A percentile compares a stretch with the other conserved stretches of the same genome.
phyloP scores from a whole-genome alignment of 2,888 invertebrate species.

The Dryococelus australis region DNA sequence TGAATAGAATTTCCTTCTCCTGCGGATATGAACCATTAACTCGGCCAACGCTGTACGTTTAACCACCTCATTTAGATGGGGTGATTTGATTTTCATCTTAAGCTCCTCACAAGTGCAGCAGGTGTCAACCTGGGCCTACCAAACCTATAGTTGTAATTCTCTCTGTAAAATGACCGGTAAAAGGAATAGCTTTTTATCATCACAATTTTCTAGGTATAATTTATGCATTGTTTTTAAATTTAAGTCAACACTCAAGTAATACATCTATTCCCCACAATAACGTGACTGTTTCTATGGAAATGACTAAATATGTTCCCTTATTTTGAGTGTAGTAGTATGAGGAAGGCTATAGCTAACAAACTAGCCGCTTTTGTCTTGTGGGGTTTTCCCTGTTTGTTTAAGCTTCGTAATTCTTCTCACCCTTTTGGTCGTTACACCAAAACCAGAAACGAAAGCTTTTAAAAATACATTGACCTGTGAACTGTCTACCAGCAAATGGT shows the following conservation, averaged over 20 bases:
- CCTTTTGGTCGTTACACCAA: background rate
- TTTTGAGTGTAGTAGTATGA: background rate
- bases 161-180: background rate
- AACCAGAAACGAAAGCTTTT: too few species aligned
- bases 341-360: background rate
- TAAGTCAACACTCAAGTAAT: constrained; percentile 19
- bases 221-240: too few species aligned
- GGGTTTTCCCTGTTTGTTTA: too few species aligned
- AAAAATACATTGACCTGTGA: too few species aligned
- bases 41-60: constrained; percentile 39
- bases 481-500: too few species aligned
- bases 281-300: constrained; percentile 30
- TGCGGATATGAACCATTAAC: constrained; percentile 35
- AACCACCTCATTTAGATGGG: too few species aligned
- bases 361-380: background rate
- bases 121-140: constrained; percentile 36
- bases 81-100: constrained; percentile 42
- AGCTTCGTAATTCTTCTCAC: background rate
- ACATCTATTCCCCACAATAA: constrained; percentile 34
- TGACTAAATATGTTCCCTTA: background rate
- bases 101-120: constrained; percentile 44
- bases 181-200: background rate
- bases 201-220: background rate
- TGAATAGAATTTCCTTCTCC: constrained; percentile 34
- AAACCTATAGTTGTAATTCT: constrained; percentile 40